Base-by-base conservation (phyloP, 2,797 vertebrate genomes). In the Chloroceryle amazona region DNA sequence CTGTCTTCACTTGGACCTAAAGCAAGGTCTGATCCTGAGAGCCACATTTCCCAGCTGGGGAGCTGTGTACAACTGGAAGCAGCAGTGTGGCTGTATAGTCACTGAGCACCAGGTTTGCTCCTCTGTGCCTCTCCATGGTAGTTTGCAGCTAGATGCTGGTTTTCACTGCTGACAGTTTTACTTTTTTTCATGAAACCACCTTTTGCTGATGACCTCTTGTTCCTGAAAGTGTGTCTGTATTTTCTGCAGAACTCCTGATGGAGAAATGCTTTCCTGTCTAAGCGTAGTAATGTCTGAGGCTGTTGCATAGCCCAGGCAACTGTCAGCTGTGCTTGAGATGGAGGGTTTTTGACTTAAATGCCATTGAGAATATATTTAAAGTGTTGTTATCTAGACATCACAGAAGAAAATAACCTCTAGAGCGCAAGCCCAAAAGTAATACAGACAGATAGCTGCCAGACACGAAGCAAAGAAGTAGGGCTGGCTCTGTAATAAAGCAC, bases 11-110 rank as follows among this genome's bases (percentile, higher is more conserved):
- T 33, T 55, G 29, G 28, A 66, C 35, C 12, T 35, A 55, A 71
- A 55, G 46, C 17, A 52, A 1, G 1, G 12, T 52, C n/a, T 67
- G 47, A 78, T 55, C 31, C 49, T 1, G 0, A 39, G 15, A 74
- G 8, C 4, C 0, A 0, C 19, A 4, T 76, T 86, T 67, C 19
- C 31, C 60, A 58, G 2, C 3, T 0, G 0, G 11, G 37, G 33
- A 54, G 4, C 66, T 57, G 31, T 3, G 0, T 17, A 7, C 1
- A 0, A 6, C 22, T 93, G 70, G 39, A 46, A 84, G 39, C 4
- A 91, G 23, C 0, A 0, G 11, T 2, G 1, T 10, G 21, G 7
- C 5, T 54, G 51, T 19, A 4, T 4, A 19, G 17, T 12, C 41
- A 21, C 12, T 2, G 6, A 67, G 20, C 7, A 20, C 0, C 0